Conservation (phyloP, 2,888 invertebrate species). For the Bombyx huttoni region DNA sequence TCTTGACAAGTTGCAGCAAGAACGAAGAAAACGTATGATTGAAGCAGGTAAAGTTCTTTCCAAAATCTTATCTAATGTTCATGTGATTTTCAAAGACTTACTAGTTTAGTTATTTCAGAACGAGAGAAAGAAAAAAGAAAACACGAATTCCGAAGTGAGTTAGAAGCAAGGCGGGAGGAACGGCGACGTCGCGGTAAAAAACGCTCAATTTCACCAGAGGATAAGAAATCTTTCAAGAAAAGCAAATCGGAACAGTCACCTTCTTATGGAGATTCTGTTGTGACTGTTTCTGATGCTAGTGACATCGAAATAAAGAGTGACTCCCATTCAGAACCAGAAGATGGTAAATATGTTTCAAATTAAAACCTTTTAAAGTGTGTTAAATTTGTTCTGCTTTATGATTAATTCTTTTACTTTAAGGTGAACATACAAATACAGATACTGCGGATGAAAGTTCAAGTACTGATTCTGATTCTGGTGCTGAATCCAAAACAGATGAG, state of each 20-base stretch:
- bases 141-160: conserved; percentile 79
- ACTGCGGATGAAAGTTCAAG: conserved; percentile 61
- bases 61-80: no score
- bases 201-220: conserved; percentile 43
- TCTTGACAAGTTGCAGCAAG: conserved; percentile 65
- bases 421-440: conserved; percentile 62
- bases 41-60: conserved; percentile 71
- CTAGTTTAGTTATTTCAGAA: conserved; percentile 45
- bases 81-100: not conserved
- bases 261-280: conserved; percentile 50
- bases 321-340: conserved; percentile 54
- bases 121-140: conserved; percentile 85
- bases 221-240: conserved; percentile 37
- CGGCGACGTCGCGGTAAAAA: conserved; percentile 67
- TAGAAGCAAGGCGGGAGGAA: conserved; percentile 80
- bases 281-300: conserved; percentile 63
- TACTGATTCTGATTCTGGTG: conserved; percentile 52
- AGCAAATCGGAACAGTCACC: conserved; percentile 45
- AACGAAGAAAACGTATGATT: conserved; percentile 77
- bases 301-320: conserved; percentile 63
- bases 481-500: conserved; percentile 52
- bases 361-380: not conserved
- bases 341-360: conserved; percentile 29
- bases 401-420: conserved; percentile 23
- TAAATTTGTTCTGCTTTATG: no score